Base-by-base conservation (phyloP, 2,113 vertebrate genomes). In the Nesospiza acunhae region DNA sequence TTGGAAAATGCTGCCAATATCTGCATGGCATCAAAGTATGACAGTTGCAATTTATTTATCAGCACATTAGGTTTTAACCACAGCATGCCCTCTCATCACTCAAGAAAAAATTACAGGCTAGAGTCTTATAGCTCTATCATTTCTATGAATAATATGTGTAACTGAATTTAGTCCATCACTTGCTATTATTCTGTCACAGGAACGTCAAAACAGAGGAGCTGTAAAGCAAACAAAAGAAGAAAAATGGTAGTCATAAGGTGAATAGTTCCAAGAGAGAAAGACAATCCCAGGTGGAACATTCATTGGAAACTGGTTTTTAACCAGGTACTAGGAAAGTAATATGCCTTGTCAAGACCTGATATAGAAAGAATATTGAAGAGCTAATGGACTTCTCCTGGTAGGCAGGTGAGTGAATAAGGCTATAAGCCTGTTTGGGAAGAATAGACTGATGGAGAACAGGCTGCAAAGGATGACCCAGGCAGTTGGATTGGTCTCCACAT, bases 31-130 rank as follows among this genome's bases (percentile, higher is more conserved):
- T 80, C 68, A 68, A 58, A 90, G 33, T 47, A 55, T 86, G 92
- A 91, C 82, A 94, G 82, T 47, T 90, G 88, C 90, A 95, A 97
- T 96, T 90, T 93, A 66, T 94, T 94, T 93, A 94, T 67, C 75
- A 52, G 72, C 67, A 19, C 82, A 91, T 94, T 88, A 77, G 68
- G 30, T 93, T 95, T 95, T 96, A 96, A 94, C 72, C 84, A 86
- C 64, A 83, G 68, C 56, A 80, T 85, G 78, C 78, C 93, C 84
- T 93, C 82, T 83, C 91, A 90, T 96, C 75, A 85, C 23, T 59
- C 87, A 91, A 69, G 33, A 94, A 93, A 69, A 84, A 93, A 93
- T 83, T 90, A 62, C 58, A 94, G 70, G 62, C 55, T 72, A 50
- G 39, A 86, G 30, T n/a, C n/a, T 76, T 76, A 59, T n/a, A 91